Percentiles rank a stretch among this genome's conserved stretches.
Evolutionary conservation across 2,797 vertebrate species (phyloP).

Genomic region (Fratercula arctica): DNA sequence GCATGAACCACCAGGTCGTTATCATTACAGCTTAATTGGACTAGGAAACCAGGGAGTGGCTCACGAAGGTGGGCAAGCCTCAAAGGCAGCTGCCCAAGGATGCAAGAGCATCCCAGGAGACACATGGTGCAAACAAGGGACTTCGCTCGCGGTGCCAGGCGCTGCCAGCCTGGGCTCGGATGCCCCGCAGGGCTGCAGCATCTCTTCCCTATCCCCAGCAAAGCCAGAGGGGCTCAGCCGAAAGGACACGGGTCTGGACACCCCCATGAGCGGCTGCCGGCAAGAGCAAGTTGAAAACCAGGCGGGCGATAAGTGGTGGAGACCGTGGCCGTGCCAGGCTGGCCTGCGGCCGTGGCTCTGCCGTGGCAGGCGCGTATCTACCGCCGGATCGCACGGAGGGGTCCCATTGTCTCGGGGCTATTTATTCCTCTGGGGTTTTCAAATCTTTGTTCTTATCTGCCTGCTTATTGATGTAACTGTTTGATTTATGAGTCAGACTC

Average conservation of each 20-base stretch:
- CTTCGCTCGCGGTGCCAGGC: neutral
- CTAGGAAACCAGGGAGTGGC: neutral
- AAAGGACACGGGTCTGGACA: neutral
- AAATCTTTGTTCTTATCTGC: neutral
- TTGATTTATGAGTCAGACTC: slow-evolving; percentile 63
- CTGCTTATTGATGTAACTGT: slow-evolving; percentile 2
- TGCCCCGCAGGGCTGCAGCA: neutral
- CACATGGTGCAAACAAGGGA: rapidly evolving
- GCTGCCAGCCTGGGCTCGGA: neutral
- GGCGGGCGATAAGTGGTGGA: rapidly evolving
- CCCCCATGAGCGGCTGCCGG: neutral
- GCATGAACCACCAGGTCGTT: neutral
- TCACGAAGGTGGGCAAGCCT: neutral
- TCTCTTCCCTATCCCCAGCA: neutral
- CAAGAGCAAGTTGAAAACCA: neutral
- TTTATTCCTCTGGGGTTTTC: neutral
- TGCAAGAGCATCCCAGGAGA: neutral
- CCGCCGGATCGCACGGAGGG: rapidly evolving
- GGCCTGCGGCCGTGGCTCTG: neutral
- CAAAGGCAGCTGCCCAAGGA: neutral
- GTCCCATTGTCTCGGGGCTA: neutral
- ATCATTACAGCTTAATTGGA: neutral
- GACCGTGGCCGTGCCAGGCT: rapidly evolving
- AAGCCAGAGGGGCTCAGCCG: neutral
- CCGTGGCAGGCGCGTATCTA: neutral